Base-by-base conservation (phyloP, 2,888 invertebrate genomes). In the Lingula anatina region DNA sequence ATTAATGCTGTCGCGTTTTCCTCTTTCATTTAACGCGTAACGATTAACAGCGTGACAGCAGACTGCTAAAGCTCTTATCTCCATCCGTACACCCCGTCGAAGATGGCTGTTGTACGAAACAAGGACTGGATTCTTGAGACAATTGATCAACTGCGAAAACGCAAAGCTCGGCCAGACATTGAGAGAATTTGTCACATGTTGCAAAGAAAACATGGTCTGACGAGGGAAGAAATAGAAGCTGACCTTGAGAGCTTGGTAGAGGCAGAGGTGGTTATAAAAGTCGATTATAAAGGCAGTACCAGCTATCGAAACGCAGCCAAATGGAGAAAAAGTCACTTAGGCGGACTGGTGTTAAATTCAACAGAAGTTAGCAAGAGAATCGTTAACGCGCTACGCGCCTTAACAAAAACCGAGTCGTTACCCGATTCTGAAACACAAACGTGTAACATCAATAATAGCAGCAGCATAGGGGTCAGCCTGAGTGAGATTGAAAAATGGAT, bases 231-330 rank as follows among this genome's bases (percentile, higher is more conserved):
- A 54, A 72, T 69, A 44, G 62, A 63, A 49, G 59, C 84, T 53
- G 86, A 87, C 76, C 80, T 90, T 35, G 86, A 86, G 71, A 83
- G 84, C 73, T 84, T 90, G 65, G 83, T 89, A 15, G 86, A 86
- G 62, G 84, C 84, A 53, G 86, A 86, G 71, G 83, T 85, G 63
- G 86, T 90, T 48, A 83, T 86, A 58, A 87, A 87, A 81, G 90
- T 90, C 27, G 87, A 89, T 70, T 90, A 89, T 76, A 90, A 90
- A 79, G 89, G 89, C 66, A 87, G 85, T 78, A 87, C 86, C 60
- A 89, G 88, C 79, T 90, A 90, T 73, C 82, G 90, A 65, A 89
- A 88, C 80, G 87, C 88, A 43, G 85, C 86, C 45, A 88, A 73
- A 61, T 75, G 73, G 65, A 68, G 71, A 84, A 81, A 86, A 83